phyloP scores from a whole-genome alignment of 2,113 vertebrate species.

The Pholis gunnellus region DNA sequence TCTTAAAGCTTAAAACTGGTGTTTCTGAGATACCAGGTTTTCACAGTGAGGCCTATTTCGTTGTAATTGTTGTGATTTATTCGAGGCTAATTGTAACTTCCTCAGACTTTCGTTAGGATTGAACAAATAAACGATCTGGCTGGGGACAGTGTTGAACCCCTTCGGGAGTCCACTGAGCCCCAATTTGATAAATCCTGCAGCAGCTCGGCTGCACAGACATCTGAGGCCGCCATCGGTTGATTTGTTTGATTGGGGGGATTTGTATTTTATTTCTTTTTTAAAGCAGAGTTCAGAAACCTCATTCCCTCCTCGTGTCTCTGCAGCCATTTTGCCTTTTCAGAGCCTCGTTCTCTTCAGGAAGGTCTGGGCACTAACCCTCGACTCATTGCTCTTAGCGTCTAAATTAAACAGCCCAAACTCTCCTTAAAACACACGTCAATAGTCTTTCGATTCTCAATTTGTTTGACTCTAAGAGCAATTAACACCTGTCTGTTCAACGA shows the following conservation, averaged over 20 bases:
- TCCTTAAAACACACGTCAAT: constrained; percentile 7
- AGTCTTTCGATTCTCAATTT: constrained; percentile 15
- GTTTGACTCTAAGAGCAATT: constrained; percentile 27
- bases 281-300: constrained; percentile 42
- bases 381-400: constrained; percentile 19
- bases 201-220: background rate
- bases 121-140: background rate
- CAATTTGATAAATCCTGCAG: constrained; percentile 23
- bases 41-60: too few relatives aligned
- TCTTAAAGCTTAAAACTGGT: too few relatives aligned
- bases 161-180: constrained; percentile 19
- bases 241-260: constrained; percentile 27
- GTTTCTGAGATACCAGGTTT: too few relatives aligned
- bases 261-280: background rate
- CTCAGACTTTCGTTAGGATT: background rate
- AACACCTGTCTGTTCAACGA: background rate
- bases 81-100: background rate
- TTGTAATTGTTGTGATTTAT: background rate
- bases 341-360: background rate
- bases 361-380: background rate
- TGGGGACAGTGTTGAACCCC: background rate
- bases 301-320: constrained; percentile 14
- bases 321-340: background rate
- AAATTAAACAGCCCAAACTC: constrained; percentile 8
- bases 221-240: constrained; percentile 11